Base-by-base conservation (phyloP, 2,113 vertebrate genomes). In the Saimiri boliviensis region DNA sequence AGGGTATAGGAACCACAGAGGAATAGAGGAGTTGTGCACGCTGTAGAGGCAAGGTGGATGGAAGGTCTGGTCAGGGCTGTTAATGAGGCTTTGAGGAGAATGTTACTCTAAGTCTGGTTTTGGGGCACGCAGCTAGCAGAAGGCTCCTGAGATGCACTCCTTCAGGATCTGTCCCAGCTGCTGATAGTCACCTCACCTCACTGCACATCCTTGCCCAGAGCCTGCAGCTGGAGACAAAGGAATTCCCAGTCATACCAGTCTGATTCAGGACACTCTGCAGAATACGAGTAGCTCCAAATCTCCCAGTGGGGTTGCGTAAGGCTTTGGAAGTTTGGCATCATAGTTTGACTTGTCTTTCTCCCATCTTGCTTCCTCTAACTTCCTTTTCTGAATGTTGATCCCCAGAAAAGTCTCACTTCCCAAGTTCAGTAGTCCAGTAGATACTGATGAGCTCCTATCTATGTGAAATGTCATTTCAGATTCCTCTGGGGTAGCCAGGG, bases 11-110 rank as follows among this genome's bases (percentile, higher is more conserved):
- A 5, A 63, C 60, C 27, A 30, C 60, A 63, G 60, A 63, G 13
- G 11, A 11, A n/a, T 12, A 16, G 8, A 35, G 8, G 6, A 42
- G 3, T 20, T 5, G 20, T 8, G 30, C 14, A 40, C 5, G 0
- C 37, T 20, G 30, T n/a, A 16, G n/a, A 54, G 47, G 27, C 17
- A 2, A 71, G 66, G 10, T 25, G 9, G 32, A 6, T 13, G 32
- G 21, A n/a, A 8, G 2, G 40, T 54, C 9, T 10, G 37, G 5
- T 11, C 7, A 7, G 14, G 49, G 30, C 21, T 27, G 0, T n/a
- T 1, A 21, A 56, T 10, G 32, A 47, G 13, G 13, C 27, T 25
- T 40, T 32, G 10, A 11, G 52, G 71, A 60, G 20, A 25, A 4
- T 86, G 56, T 37, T n/a, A 40, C 3, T 54, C 16, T 2, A 8